A percentile compares a stretch with the other conserved stretches of the same genome.
Evolutionary conservation across 2,113 vertebrate genomes (phyloP).

Genomic region (Triplophysa rosa): DNA sequence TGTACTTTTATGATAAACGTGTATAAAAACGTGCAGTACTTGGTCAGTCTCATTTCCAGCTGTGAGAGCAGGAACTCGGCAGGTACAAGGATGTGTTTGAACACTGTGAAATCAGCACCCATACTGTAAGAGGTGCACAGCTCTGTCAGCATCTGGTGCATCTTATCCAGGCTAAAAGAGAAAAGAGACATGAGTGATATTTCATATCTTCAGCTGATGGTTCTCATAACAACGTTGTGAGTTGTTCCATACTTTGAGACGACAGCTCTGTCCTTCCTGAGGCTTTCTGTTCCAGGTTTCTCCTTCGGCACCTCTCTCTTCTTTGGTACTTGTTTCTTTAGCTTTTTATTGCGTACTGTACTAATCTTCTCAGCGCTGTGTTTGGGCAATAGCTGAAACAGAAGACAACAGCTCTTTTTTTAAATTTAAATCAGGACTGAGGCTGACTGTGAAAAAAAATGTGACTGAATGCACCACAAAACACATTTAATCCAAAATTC

Average conservation of each 20-base stretch:
- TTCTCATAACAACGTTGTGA: not conserved
- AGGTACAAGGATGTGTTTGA: slow-evolving; percentile 82
- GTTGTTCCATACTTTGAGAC: slow-evolving; percentile 82
- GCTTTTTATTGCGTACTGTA: slow-evolving; percentile 82
- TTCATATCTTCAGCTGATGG: not conserved
- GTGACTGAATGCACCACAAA: too few relatives aligned
- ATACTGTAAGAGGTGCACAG: slow-evolving; percentile 81
- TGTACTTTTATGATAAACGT: not conserved
- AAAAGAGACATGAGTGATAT: not conserved
- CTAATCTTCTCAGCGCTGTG: slow-evolving; percentile 86
- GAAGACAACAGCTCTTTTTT: not conserved
- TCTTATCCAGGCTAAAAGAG: slow-evolving; percentile 84
- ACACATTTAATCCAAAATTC: too few relatives aligned
- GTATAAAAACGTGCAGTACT: slow-evolving; percentile 67
- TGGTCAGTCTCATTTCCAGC: slow-evolving; percentile 81
- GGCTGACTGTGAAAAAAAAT: too few relatives aligned
- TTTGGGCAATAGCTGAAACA: slow-evolving; percentile 83
- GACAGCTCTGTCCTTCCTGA: slow-evolving; percentile 83
- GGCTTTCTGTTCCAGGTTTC: slow-evolving; percentile 89
- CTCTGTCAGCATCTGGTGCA: slow-evolving; percentile 84
- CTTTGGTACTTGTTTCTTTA: slow-evolving; percentile 74
- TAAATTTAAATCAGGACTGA: too few relatives aligned
- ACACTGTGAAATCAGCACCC: slow-evolving; percentile 75
- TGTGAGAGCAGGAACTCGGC: slow-evolving; percentile 86
- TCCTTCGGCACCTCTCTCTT: slow-evolving; percentile 82